Conservation (phyloP, 2,113 vertebrate genomes). For the Etia nguti region DNA sequence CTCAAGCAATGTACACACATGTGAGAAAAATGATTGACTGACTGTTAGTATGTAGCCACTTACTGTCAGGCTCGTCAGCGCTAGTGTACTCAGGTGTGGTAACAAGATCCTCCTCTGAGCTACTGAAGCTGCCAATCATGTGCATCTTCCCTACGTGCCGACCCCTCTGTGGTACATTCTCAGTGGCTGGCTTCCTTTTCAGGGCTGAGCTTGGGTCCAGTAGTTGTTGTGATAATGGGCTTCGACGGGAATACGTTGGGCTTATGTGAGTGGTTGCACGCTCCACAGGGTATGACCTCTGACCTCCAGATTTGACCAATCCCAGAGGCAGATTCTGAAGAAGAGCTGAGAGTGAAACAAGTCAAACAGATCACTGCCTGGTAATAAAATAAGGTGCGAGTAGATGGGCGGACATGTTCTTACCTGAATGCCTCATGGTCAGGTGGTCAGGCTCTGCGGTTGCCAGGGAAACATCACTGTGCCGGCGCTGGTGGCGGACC, state of each 20-base stretch:
- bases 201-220: constrained; percentile 83
- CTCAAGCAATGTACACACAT: not conserved
- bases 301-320: constrained; percentile 74
- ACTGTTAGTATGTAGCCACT: constrained; percentile 59
- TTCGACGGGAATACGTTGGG: constrained; percentile 83
- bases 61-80: constrained; percentile 90
- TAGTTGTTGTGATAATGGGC: constrained; percentile 81
- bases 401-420: not conserved
- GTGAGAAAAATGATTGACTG: not conserved
- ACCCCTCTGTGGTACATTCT: constrained; percentile 71
- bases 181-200: constrained; percentile 81
- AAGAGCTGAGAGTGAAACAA: constrained; percentile 20
- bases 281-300: constrained; percentile 86
- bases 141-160: constrained; percentile 86
- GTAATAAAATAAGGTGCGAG: not conserved
- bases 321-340: constrained; percentile 73
- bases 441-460: constrained; percentile 64
- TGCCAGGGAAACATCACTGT: constrained; percentile 83
- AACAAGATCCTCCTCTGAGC: constrained; percentile 88
- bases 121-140: constrained; percentile 86
- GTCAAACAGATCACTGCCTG: not conserved
- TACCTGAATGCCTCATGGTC: constrained; percentile 9
- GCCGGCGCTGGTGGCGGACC: constrained; percentile 88
- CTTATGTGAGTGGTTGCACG: constrained; percentile 78
- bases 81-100: constrained; percentile 88